Percentiles rank a stretch among this genome's conserved stretches.
These are phyloP conservation scores for Hippocampus kuda DNA, from an alignment of 2,797 vertebrate genomes.

Conservation along the genomic window DNA sequence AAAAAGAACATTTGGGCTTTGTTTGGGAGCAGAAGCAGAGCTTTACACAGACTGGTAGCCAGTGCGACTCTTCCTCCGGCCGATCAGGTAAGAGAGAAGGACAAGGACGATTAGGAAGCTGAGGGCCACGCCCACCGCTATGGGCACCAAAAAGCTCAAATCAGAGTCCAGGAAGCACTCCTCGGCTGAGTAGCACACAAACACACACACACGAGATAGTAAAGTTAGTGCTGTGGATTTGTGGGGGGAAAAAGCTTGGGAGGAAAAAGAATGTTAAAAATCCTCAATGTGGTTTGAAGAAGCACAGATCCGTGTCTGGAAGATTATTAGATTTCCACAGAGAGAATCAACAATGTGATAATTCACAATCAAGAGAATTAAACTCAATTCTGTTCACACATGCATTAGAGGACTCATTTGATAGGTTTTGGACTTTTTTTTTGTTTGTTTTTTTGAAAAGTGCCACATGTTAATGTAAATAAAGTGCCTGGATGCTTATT, in stretches of 20 bases:
- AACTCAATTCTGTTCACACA: not conserved
- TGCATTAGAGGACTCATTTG: not conserved
- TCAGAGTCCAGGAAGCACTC: constrained; percentile 96
- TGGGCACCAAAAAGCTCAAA: constrained; percentile 95
- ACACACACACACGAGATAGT: constrained; percentile 33
- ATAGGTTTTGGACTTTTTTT: not conserved
- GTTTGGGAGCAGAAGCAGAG: constrained; percentile 26
- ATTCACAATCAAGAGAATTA: not conserved
- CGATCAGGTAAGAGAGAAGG: constrained; percentile 93
- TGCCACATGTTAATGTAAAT: not conserved
- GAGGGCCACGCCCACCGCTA: constrained; percentile 86
- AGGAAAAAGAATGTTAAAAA: constrained; percentile 6
- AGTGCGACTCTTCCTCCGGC: constrained; percentile 89
- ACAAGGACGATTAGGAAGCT: constrained; percentile 95
- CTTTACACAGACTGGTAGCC: constrained; percentile 92
- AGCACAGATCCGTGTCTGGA: not conserved
- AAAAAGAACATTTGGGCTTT: constrained; percentile 19
- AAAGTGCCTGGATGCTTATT: not conserved
- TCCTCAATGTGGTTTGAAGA: not conserved
- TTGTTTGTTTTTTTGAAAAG: too few relatives aligned
- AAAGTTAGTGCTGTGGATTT: constrained; percentile 38
- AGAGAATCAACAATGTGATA: not conserved
- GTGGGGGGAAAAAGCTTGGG: not conserved
- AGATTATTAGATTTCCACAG: not conserved
- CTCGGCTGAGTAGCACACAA: constrained; percentile 75